Conservation (phyloP, 2,888 invertebrate genomes). For the Azorinus chamasolen region DNA sequence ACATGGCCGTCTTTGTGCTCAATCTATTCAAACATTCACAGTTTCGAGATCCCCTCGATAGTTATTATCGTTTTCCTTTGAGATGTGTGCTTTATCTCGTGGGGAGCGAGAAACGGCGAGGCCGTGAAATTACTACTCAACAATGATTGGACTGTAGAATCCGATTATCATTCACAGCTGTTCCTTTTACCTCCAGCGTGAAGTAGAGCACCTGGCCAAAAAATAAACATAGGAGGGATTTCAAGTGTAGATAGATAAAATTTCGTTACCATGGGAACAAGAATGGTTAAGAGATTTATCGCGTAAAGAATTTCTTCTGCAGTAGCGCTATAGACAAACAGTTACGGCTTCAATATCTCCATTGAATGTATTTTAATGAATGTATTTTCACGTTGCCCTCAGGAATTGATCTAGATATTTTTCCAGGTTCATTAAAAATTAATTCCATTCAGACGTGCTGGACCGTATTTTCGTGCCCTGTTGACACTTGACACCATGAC, state of each 20-base stretch:
- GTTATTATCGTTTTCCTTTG: conserved; percentile 20
- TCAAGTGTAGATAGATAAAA: conserved; percentile 46
- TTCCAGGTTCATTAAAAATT: too few species aligned
- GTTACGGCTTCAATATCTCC: too few species aligned
- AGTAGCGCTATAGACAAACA: background rate
- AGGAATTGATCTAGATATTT: too few species aligned
- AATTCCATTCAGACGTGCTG: too few species aligned
- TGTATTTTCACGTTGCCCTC: too few species aligned
- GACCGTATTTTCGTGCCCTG: too few species aligned
- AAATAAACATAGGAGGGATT: conserved; percentile 38
- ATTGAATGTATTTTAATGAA: too few species aligned
- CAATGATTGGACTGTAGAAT: conserved; percentile 59
- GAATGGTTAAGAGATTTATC: conserved; percentile 45
- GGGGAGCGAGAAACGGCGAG: conserved; percentile 53
- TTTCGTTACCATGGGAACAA: conserved; percentile 40
- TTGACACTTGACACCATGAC: too few species aligned
- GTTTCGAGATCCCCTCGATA: conserved; percentile 69
- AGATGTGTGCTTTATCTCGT: conserved; percentile 6
- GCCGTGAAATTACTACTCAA: conserved; percentile 36
- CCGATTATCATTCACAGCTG: conserved; percentile 65
- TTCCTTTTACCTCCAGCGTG: conserved; percentile 63
- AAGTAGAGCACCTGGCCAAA: conserved; percentile 35
- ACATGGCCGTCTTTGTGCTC: conserved; percentile 76
- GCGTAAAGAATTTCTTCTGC: conserved; percentile 36
- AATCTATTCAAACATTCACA: conserved; percentile 64